Evolutionary conservation across 2,797 vertebrate species (phyloP), one percentile per base, ranked within the genome.

Genomic region (Paratrypauchen microcephalus): DNA sequence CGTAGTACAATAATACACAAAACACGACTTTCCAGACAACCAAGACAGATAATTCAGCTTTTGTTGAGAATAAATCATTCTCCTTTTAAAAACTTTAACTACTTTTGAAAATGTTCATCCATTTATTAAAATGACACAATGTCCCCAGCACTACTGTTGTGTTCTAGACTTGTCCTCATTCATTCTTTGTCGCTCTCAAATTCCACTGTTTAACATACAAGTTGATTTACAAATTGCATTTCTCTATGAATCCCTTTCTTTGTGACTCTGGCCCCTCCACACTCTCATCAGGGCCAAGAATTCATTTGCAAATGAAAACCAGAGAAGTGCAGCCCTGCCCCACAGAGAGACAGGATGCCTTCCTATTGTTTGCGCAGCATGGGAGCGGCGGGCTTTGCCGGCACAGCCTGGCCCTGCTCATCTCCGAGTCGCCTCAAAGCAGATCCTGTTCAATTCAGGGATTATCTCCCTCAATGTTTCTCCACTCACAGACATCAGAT

Each of bases 301-400:
- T 95, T 97, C 95, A 97, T 97, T 98, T 97, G 96, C 96, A 98
- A 99, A 98, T 99, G 97, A 96, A 97, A 98, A 94, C 95, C 94
- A 82, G 90, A 95, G 96, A 94, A 95, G 95, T 93, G 92, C 94
- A 94, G 94, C 95, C 95, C 94, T 93, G 95, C 95, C 95, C 96
- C 95, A 96, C 96, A 96, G 96, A 97, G 96, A 95, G 95, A 94
- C 96, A 97, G 97, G 96, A 97, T 96, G 96, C 96, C 94, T 94
- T 95, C 96, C 96, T 94, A 98, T 97, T 98, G 98, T 98, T 96
- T 93, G 85, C 96, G 88, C 98, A 96, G 96, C 97, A 96, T 96
- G 97, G 95, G 95, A 96, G 97, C 96, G 95, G 93, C 94, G 94
- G 94, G 90, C 94, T 95, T 94, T 93, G 93, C 94, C 95, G 94